These are phyloP conservation scores for Thoracochromis brauschi DNA, from an alignment of 2,113 vertebrate genomes.

Conservation along the genomic window DNA sequence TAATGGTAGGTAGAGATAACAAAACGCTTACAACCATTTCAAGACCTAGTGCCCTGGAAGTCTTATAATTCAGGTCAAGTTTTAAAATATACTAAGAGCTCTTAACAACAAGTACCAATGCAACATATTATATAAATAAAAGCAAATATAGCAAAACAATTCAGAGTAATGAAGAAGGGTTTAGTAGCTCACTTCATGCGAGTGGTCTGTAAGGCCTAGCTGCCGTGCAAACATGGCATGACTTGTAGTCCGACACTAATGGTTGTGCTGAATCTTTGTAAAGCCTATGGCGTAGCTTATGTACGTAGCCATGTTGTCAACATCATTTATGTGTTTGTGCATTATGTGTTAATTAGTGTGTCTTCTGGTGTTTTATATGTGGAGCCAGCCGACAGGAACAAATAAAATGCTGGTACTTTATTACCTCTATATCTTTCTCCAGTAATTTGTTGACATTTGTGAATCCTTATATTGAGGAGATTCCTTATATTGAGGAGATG, in stretches of 20 bases:
- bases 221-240: not conserved
- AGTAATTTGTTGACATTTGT: not conserved
- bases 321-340: not conserved
- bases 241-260: not conserved
- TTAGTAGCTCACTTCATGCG: not conserved
- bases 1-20: not conserved
- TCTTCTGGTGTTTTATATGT: not conserved
- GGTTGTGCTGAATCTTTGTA: not conserved
- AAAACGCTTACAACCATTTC: not conserved
- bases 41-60: not conserved
- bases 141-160: not conserved
- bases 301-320: not conserved
- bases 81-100: not conserved
- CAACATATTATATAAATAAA: not conserved
- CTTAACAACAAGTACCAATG: not conserved
- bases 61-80: not conserved
- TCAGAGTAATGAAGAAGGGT: not conserved
- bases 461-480: not conserved
- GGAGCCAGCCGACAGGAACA: accelerated
- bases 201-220: not conserved
- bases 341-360: not conserved
- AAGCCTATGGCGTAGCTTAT: not conserved
- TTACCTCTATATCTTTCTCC: not conserved
- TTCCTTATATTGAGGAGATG: not conserved
- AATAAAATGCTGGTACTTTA: not conserved